These are phyloP conservation scores for Pomatostomus ruficeps DNA, from an alignment of 2,113 vertebrate genomes.

Conservation along the genomic window DNA sequence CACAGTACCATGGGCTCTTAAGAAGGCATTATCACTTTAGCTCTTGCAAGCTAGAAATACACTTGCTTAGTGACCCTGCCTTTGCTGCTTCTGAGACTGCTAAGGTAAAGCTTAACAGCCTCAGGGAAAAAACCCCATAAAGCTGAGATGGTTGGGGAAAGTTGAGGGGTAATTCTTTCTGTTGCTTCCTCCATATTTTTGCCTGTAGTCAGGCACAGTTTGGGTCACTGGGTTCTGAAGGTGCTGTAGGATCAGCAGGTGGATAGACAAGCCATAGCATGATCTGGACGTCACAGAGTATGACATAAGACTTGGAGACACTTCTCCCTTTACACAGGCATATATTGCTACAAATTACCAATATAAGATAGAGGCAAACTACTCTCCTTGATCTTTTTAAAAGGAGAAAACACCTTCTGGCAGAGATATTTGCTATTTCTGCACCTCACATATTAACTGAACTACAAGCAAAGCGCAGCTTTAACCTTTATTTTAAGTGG, in stretches of 20 bases:
- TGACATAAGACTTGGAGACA: background rate
- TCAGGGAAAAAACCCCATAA: background rate
- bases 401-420: background rate
- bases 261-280: background rate
- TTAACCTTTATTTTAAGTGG: background rate
- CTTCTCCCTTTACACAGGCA: background rate
- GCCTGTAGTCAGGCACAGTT: background rate
- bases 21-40: background rate
- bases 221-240: background rate
- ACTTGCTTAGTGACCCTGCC: background rate
- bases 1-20: background rate
- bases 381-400: background rate
- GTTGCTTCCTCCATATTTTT: background rate
- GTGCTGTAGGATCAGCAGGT: background rate
- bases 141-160: background rate
- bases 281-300: background rate
- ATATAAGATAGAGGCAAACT: background rate
- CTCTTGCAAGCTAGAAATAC: background rate
- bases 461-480: background rate
- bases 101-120: background rate
- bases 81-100: background rate
- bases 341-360: background rate
- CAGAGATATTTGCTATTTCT: background rate
- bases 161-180: background rate
- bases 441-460: background rate